Evolutionary conservation across 2,113 vertebrate species (phyloP).

Genomic region (Zapus hudsonius): DNA sequence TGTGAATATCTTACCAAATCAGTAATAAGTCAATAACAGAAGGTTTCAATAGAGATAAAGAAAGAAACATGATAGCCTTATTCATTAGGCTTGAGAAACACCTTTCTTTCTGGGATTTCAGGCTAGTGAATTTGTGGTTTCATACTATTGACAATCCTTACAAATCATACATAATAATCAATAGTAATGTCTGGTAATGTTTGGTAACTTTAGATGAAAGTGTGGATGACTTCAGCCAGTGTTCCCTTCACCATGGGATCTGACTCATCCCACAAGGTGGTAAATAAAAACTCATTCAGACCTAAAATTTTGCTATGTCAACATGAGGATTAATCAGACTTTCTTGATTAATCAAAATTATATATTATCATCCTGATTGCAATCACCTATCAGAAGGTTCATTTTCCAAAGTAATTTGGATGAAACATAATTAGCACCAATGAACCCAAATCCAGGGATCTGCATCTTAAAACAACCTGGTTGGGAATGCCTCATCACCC

Average conservation of each 20-base stretch:
- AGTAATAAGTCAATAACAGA: background rate
- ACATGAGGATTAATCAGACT: conserved; percentile 87
- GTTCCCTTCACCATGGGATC: conserved; percentile 48
- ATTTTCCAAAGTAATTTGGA: conserved; percentile 81
- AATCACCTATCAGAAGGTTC: conserved; percentile 87
- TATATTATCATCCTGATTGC: conserved; percentile 87
- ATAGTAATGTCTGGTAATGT: conserved; percentile 28
- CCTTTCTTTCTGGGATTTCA: background rate
- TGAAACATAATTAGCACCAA: conserved; percentile 81
- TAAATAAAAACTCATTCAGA: conserved; percentile 73
- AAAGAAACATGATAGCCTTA: background rate
- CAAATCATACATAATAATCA: background rate
- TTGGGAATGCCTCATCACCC: conserved; percentile 48
- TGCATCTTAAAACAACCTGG: conserved; percentile 9
- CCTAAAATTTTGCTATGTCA: conserved; percentile 78
- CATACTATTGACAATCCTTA: background rate
- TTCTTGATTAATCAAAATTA: conserved; percentile 88
- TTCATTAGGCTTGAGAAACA: background rate
- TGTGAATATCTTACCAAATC: background rate
- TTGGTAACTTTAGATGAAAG: conserved; percentile 57
- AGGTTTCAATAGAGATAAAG: background rate
- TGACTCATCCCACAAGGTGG: conserved; percentile 73
- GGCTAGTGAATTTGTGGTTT: background rate
- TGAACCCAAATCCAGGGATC: conserved; percentile 69
- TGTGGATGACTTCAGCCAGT: conserved; percentile 59